Evolutionary conservation across 2,888 invertebrate species (phyloP).

Genomic region (Myopa testacea): DNA sequence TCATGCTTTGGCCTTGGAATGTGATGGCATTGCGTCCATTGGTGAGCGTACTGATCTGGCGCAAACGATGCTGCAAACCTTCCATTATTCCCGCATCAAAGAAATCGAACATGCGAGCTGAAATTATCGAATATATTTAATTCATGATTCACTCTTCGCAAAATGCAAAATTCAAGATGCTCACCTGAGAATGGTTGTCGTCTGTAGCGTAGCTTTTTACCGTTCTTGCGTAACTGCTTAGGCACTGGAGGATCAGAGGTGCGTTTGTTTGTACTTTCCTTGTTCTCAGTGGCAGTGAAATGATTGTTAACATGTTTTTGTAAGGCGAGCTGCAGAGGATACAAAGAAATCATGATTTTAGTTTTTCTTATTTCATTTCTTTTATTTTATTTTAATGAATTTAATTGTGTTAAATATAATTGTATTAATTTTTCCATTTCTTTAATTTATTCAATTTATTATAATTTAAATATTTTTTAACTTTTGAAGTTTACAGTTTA

Average conservation of each 20-base stretch:
- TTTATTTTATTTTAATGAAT: too few relatives aligned
- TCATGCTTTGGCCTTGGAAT: slow-evolving; percentile 78
- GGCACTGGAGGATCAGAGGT: slow-evolving; percentile 80
- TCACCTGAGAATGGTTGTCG: slow-evolving; percentile 91
- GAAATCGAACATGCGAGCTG: slow-evolving; percentile 94
- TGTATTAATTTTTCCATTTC: too few relatives aligned
- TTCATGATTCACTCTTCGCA: not conserved
- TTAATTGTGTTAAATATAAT: too few relatives aligned
- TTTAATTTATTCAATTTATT: not conserved
- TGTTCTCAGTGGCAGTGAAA: slow-evolving; percentile 75
- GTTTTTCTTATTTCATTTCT: not conserved
- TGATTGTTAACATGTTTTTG: slow-evolving; percentile 95
- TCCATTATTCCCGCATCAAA: slow-evolving; percentile 95
- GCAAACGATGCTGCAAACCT: slow-evolving; percentile 84
- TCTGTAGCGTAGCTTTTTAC: slow-evolving; percentile 87
- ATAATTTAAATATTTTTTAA: too few relatives aligned
- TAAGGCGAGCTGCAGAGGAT: slow-evolving; percentile 71
- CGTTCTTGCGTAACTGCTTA: slow-evolving; percentile 86
- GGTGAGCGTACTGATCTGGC: slow-evolving; percentile 75
- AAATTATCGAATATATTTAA: slow-evolving; percentile 55
- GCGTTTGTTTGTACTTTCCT: slow-evolving; percentile 74
- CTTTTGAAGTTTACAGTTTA: not conserved
- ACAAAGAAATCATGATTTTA: slow-evolving; percentile 35
- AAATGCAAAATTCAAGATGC: slow-evolving; percentile 47
- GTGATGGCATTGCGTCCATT: slow-evolving; percentile 78